A percentile compares a stretch with the other conserved stretches of the same genome.
These are phyloP conservation scores for Ambastaia sidthimunki DNA, from an alignment of 2,797 vertebrate species.

Conservation along the genomic window DNA sequence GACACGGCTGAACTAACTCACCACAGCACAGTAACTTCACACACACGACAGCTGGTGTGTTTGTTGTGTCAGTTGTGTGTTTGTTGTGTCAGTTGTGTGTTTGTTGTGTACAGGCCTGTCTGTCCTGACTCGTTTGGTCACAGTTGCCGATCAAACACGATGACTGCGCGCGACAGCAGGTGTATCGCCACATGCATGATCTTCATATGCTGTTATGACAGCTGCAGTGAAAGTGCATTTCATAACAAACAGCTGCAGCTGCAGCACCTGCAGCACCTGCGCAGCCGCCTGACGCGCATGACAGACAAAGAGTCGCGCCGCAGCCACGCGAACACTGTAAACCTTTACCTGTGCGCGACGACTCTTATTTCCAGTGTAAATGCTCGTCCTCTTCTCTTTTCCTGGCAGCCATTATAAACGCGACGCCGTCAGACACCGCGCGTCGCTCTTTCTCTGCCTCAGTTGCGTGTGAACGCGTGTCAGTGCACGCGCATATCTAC, in stretches of 20 bases:
- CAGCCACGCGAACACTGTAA: slow-evolving; percentile 1
- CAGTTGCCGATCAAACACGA: too few relatives aligned
- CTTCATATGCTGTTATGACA: slow-evolving; percentile 24
- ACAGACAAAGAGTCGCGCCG: slow-evolving; percentile 51
- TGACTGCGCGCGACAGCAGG: not conserved
- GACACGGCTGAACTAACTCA: not conserved
- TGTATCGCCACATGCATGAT: not conserved
- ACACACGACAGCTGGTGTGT: too few relatives aligned
- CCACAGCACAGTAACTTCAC: not conserved
- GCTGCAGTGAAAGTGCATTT: slow-evolving; percentile 36
- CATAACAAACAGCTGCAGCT: slow-evolving; percentile 14
- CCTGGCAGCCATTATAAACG: slow-evolving; percentile 77
- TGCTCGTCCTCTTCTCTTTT: slow-evolving; percentile 67
- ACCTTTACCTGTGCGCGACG: slow-evolving; percentile 51
- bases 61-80: not conserved
- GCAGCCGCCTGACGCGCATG: slow-evolving; percentile 33
- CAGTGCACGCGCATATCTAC: not conserved
- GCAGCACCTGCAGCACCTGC: slow-evolving; percentile 57
- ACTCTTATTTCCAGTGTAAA: slow-evolving; percentile 67
- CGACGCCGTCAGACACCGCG: slow-evolving; percentile 56
- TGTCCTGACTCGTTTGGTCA: slow-evolving; percentile 5
- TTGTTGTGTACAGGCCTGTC: slow-evolving; percentile 13
- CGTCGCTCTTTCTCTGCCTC: slow-evolving; percentile 33
- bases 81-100: slow-evolving; percentile 6
- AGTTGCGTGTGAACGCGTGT: slow-evolving; percentile 9